Evolutionary conservation across 2,797 vertebrate species (phyloP), one percentile per base, ranked within the genome.

Genomic region (Sternarchorhynchus goeldii): DNA sequence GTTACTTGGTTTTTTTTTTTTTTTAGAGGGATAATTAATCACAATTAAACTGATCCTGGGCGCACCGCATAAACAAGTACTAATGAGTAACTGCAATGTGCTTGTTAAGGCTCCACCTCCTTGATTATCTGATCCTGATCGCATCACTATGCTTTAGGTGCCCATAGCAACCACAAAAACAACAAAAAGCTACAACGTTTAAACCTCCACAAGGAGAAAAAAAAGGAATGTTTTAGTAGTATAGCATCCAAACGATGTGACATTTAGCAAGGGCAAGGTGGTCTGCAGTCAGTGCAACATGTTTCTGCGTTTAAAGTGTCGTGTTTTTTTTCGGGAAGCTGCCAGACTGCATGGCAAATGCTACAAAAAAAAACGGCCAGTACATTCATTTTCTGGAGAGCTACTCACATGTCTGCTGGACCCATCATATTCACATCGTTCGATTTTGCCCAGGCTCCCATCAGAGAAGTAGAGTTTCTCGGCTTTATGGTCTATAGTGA

Each of bases 391-490:
- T 32, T 45, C 0, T 53, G 31, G 41, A 62, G 12, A 36, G 5
- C 82, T 86, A 96, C 97, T 98, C 89, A 99, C 98, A 39, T 95
- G 91, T 95, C 98, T 94, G 85, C 92, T 93, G 18, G 96, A 96
- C 83, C 98, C 98, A 78, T 99, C 97, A 0, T 95, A 99, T 93
- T 99, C 96, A 78, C 97, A 98, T 64, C 97, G 93, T 84, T 99
- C 98, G 78, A 99, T 99, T 92, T 96, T 98, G 59, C 96, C 96
- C 60, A 99, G 90, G 83, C 92, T 98, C 32, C 97, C 96, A 62
- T 99, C 98, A 25, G 98, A 99, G 86, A 99, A 99, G 90, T 99
- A 99, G 65, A 99, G 93, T 88, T 99, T 99, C 90, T 99, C 97
- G 0, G 96, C 95, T 78, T 90, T 94, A 82, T 98, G 96, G 86